Conservation (phyloP, 2,797 vertebrate genomes). For the Eurystomus glaucurus region DNA sequence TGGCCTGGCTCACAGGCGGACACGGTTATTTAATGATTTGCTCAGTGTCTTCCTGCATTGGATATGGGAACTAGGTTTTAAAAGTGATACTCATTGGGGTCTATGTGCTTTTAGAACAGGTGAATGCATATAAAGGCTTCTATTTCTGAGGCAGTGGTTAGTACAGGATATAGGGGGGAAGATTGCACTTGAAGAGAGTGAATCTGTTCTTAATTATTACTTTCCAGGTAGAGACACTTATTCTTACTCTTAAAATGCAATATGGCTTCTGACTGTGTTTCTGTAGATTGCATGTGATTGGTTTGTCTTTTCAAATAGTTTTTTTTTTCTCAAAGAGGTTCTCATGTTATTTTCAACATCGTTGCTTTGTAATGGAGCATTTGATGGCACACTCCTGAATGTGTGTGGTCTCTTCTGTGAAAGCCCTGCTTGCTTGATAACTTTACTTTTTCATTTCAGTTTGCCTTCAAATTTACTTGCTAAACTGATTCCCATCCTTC, state of each 20-base stretch:
- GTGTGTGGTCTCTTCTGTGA: not conserved
- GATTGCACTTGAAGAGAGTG: not conserved
- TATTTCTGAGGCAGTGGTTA: not conserved
- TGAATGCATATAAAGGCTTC: not conserved
- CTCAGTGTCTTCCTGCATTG: not conserved
- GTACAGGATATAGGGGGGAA: not conserved
- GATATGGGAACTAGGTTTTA: not conserved
- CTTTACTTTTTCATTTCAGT: not conserved
- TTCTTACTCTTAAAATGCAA: not conserved
- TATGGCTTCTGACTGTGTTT: not conserved
- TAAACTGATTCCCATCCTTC: not conserved
- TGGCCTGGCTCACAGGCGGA: not conserved
- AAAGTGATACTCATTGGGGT: not conserved
- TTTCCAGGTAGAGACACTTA: not conserved
- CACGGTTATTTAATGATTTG: fast-evolving
- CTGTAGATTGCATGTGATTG: not conserved
- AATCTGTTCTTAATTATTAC: not conserved
- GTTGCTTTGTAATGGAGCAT: not conserved
- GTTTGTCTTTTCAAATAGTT: not conserved
- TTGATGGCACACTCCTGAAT: not conserved
- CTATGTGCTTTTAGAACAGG: not conserved
- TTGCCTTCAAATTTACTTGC: not conserved
- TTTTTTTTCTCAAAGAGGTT: not conserved
- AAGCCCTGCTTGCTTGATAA: not conserved
- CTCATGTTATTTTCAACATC: not conserved